Base-by-base conservation (phyloP, 2,113 vertebrate species). In the Antennarius striatus region DNA sequence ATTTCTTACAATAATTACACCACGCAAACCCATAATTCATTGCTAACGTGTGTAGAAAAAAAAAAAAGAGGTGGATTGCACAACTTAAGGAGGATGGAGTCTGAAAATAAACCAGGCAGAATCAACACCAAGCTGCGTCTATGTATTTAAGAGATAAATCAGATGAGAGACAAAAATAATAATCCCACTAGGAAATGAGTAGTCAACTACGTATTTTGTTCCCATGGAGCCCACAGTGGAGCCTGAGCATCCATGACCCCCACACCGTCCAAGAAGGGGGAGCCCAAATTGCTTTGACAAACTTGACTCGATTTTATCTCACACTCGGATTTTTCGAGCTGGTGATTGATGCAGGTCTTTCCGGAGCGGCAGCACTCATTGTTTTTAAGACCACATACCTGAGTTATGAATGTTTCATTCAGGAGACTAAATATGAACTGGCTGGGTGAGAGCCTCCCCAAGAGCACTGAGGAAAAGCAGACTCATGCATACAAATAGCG, bases 361-460 rank as follows among this genome's bases (percentile, higher is more conserved):
- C 39, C 3, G 55, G 86, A 78, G 75, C 74, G 73, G 84, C 67
- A 60, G 76, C 73, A 59, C 82, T 88, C 76, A 73, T 88, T 89
- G 88, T 91, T 87, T 84, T 84, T 72, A 77, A 87, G 84, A 85
- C 89, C 80, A 77, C 85, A 89, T 89, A 89, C 87, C 80, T 82
- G 84, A 75, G 82, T 84, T 88, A 88, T 90, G 87, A 92, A 91
- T 90, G 87, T 90, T 91, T 90, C 84, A 90, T 91, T 77, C 69
- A 49, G 59, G 51, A 80, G 71, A 79, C 79, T 82, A 86, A 90
- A 84, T 85, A 87, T 81, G 83, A 86, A 80, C 79, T 68, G 79
- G 65, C 47, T 3, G 54, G 32, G 47, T 63, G 43, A 84, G 73
- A 87, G 66, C 73, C 56, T 84, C 74, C 61, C 47, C 59, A 52